phyloP scores from a whole-genome alignment of 2,888 invertebrate genomes.

The Epinotia bilunana region DNA sequence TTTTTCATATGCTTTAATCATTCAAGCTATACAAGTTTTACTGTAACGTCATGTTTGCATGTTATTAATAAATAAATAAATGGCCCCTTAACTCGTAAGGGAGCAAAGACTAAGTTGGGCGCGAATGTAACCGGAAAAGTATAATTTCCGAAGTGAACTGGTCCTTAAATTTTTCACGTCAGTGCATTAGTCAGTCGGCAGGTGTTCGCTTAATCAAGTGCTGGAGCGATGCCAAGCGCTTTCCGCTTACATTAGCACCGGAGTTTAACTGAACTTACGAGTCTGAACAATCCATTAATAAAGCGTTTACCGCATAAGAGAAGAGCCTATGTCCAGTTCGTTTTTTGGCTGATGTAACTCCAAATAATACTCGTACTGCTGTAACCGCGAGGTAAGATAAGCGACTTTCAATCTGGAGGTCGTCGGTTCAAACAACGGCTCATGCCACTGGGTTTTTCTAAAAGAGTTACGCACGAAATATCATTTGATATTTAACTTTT shows the following conservation, averaged over 20 bases:
- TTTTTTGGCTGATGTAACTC: neutral
- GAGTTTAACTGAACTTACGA: slow-evolving; percentile 7
- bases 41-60: too few species aligned
- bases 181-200: slow-evolving; percentile 16
- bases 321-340: neutral
- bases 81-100: too few species aligned
- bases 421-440: too few species aligned
- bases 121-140: neutral
- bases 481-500: too few species aligned
- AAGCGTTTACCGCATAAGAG: neutral
- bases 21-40: too few species aligned
- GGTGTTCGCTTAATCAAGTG: slow-evolving; percentile 20
- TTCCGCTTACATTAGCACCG: slow-evolving; percentile 12
- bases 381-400: too few species aligned
- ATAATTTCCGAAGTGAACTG: neutral
- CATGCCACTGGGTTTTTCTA: too few species aligned
- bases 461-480: too few species aligned
- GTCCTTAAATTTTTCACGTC: slow-evolving; percentile 1
- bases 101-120: neutral
- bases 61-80: too few species aligned
- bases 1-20: too few species aligned
- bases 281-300: neutral
- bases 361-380: too few species aligned
- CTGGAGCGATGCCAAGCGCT: slow-evolving; percentile 21
- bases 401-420: too few species aligned